Conservation (phyloP, 2,113 vertebrate genomes). For the Tiliqua scincoides region DNA sequence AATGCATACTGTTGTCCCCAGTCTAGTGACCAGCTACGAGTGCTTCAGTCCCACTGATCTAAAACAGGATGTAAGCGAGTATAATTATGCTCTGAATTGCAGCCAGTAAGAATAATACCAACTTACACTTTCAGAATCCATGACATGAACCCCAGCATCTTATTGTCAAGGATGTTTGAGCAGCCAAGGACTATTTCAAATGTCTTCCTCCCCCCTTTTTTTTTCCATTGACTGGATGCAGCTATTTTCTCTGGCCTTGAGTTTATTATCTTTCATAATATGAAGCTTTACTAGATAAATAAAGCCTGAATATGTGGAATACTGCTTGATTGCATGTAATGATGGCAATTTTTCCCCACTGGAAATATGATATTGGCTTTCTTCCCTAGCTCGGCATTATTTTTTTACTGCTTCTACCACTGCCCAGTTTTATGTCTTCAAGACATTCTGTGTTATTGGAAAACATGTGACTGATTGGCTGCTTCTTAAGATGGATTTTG, state of each 20-base stretch:
- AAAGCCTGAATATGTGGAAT: constrained; percentile 36
- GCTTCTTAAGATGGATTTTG: neutral
- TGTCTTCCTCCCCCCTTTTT: constrained; percentile 55
- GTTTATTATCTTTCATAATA: constrained; percentile 68
- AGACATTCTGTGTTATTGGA: neutral
- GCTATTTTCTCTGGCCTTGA: constrained; percentile 51
- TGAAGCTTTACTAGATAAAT: constrained; percentile 47
- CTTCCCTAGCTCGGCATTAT: constrained; percentile 3
- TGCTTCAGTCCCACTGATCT: neutral
- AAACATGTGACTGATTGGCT: constrained; percentile 25
- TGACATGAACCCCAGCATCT: constrained; percentile 38
- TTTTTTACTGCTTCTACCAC: constrained; percentile 11
- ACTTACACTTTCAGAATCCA: constrained; percentile 32
- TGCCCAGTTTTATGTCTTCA: constrained; percentile 12
- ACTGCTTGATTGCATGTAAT: constrained; percentile 55
- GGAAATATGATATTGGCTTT: constrained; percentile 27
- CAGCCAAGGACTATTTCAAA: constrained; percentile 41
- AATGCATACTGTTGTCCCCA: neutral
- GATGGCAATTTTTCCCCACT: constrained; percentile 34
- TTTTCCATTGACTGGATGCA: constrained; percentile 32
- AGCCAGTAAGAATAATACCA: constrained; percentile 11
- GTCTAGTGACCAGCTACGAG: neutral
- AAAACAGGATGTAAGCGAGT: neutral
- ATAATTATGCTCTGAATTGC: constrained; percentile 1
- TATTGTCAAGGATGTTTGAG: constrained; percentile 26